Evolutionary conservation across 2,888 invertebrate genomes (phyloP), one percentile per base, ranked within the genome.

Genomic region (Gibbula magus): DNA sequence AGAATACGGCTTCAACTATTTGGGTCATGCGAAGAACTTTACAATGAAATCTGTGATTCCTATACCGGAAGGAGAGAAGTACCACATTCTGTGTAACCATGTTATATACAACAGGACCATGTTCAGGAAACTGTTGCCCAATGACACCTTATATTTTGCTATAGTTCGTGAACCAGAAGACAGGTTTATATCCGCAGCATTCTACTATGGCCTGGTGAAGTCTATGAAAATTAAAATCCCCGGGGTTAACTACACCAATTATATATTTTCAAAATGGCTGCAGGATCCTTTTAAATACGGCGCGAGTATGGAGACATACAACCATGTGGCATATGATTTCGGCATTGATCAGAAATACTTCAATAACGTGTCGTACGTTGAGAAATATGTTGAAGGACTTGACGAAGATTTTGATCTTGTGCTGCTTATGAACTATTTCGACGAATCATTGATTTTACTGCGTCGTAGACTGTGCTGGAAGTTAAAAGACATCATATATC

Each of bases 381-480:
- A 83, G 20, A 78, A 80, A 16, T 89, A 86, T 78, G 73, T 88
- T 3, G 73, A 83, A n/a, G 56, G 79, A 7, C 79, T 91, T 29
- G 86, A 88, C 20, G 73, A 77, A 7, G 81, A 84, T 13, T 90
- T 91, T 77, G 79, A 89, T 80, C 81, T 92, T 0, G 87, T 92
- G 5, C 82, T 92, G 85, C 85, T 92, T 5, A 83, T 86, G 32
- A 92, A 92, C 78, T 87, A 89, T 74, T 91, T 92, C 76, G 88
- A 91, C 80, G 91, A 92, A 77, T 92, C 91, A 3, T 79, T 92
- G 67, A 82, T 92, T 51, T 80, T 92, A 22, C 83, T 92, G 7
- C 87, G 87, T 77, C 82, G 91, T 22, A 70, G 82, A n/a, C 81
- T 91, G 78, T 90, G 91, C 67, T 91, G 91, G 92, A 79, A 54